Base-by-base conservation (phyloP, 2,888 invertebrate genomes). In the Xiphydria camelus region DNA sequence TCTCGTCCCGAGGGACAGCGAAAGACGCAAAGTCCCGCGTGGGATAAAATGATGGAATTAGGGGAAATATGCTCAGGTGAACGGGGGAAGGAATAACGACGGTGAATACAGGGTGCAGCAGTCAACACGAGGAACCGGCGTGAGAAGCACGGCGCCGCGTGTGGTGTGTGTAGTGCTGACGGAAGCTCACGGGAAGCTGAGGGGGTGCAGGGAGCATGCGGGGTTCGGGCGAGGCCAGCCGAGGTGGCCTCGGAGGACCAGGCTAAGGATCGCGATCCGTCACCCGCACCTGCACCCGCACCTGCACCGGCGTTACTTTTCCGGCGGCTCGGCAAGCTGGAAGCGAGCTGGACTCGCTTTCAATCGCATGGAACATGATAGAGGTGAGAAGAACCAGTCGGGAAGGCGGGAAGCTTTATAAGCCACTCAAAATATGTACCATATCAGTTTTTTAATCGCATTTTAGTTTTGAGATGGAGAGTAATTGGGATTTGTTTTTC, bases 351-450 rank as follows among this genome's bases (percentile, higher is more conserved):
- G 67, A 61, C 75, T 75, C 73, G 75, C 75, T 68, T 61, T 61
- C 60, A 58, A 64, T 62, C 67, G 73, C 69, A 73, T 75, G 73
- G 73, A 73, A 72, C 68, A 75, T 75, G 74, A 66, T 75, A 73
- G 75, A 75, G 74, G 75, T 75, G 64, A 73, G 73, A 26, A n/a
- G n/a, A n/a, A n/a, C n/a, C n/a, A n/a, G n/a, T n/a, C n/a, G n/a
- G n/a, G n/a, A n/a, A n/a, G n/a, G n/a, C n/a, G n/a, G n/a, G n/a
- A n/a, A n/a, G n/a, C n/a, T n/a, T n/a, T n/a, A n/a, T n/a, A n/a
- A n/a, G n/a, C n/a, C n/a, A n/a, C n/a, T n/a, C n/a, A n/a, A n/a
- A n/a, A n/a, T n/a, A n/a, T n/a, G n/a, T n/a, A n/a, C n/a, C n/a
- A n/a, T n/a, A n/a, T n/a, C n/a, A n/a, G n/a, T n/a, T n/a, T n/a